Base-by-base conservation (phyloP, 2,113 vertebrate genomes). In the Gymnorhina tibicen region DNA sequence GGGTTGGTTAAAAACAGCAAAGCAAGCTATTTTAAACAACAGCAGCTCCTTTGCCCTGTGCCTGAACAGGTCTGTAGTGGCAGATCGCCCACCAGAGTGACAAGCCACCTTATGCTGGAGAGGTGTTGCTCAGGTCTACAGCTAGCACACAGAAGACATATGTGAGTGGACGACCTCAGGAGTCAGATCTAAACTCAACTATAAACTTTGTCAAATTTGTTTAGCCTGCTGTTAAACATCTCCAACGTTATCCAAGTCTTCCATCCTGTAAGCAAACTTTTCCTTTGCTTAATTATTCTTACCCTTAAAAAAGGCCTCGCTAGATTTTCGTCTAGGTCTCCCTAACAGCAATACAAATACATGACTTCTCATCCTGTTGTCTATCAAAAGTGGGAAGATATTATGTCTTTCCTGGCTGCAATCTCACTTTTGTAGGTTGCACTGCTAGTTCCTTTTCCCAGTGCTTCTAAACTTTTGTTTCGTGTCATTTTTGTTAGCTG, bases 401-500 rank as follows among this genome's bases (percentile, higher is more conserved):
- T 18, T 37, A 7, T 4, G 9, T 12, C 28, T 37, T 58, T 35
- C 30, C 23, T 3, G 8, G 18, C 10, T 79, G 20, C 22, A 26
- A 6, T 27, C 72, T 19, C 17, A 6, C 7, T n/a, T 27, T 16
- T 39, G 10, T 10, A 64, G 7, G 8, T 33, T 67, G 16, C 18
- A 11, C 11, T 1, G 8, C 16, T 11, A 5, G 10, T 26, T 78
- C 32, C 15, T 10, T 33, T 69, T 39, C 23, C 6, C 12, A 27
- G 28, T 1, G 14, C n/a, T 73, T 64, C 64, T 55, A 33, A 78
- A 86, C 28, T 49, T 60, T 17, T 58, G 7, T 59, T 67, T 23
- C 0, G 0, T 17, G 33, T 39, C 13, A 11, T 20, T 87, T 84
- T 41, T 47, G 27, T 9, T 55, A 13, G 21, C 21, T 2, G 18